Evolutionary conservation across 2,113 vertebrate species (phyloP).

Genomic region (Rhipidura dahli): DNA sequence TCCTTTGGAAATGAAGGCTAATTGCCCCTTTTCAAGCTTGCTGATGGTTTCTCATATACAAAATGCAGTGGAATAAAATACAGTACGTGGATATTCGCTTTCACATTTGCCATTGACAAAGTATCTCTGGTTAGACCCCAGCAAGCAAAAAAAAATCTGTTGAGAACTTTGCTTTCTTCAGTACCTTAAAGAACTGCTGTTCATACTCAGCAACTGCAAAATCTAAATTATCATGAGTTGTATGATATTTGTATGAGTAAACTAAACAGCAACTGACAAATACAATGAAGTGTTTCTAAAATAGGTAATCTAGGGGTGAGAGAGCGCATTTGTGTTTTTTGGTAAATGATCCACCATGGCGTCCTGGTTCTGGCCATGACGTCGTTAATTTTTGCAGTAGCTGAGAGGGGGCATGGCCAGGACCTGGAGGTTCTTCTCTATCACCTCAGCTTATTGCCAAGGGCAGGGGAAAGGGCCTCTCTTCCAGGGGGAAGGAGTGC

Average conservation of each 20-base stretch:
- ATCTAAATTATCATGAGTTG: background rate
- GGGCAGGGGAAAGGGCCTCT: background rate
- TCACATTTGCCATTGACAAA: background rate
- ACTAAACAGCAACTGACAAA: background rate
- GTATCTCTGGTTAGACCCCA: background rate
- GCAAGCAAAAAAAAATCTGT: background rate
- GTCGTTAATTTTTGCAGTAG: background rate
- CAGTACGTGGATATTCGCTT: accelerated
- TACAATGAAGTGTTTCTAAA: background rate
- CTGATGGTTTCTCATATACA: background rate
- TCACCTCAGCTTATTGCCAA: no score
- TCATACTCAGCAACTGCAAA: background rate
- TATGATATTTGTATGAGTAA: background rate
- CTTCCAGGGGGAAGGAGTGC: background rate
- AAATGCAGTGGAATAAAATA: background rate
- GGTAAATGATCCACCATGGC: background rate
- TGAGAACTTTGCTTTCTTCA: background rate
- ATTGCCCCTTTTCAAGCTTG: background rate
- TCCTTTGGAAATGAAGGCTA: background rate
- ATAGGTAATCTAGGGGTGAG: background rate
- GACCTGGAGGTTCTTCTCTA: background rate
- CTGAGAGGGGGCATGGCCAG: no score
- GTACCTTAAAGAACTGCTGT: background rate
- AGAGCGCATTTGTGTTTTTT: background rate
- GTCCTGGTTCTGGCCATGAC: background rate